These are phyloP conservation scores for Hydrolagus affinis DNA, from an alignment of 2,113 vertebrate species.

Conservation along the genomic window DNA sequence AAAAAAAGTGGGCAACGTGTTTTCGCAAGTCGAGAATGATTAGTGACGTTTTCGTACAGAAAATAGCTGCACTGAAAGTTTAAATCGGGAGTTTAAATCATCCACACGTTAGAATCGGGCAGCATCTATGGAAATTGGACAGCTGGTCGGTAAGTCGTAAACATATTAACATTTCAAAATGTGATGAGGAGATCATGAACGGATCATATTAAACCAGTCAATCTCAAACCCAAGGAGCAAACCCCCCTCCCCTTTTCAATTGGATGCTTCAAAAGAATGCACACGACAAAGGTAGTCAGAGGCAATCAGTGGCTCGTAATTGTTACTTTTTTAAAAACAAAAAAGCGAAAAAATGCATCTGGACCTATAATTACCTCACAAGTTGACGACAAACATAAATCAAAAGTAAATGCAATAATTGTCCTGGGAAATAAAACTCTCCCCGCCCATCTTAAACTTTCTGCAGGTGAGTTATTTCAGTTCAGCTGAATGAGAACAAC, in stretches of 20 bases:
- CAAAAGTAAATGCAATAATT: neutral
- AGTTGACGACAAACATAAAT: neutral
- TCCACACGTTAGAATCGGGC: neutral
- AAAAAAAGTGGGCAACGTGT: no score
- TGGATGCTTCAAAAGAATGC: conserved; percentile 6
- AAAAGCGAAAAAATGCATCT: neutral
- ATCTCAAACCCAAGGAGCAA: neutral
- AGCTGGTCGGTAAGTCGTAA: neutral
- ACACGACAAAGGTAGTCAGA: conserved; percentile 1
- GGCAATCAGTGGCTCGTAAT: neutral
- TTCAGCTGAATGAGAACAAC: neutral
- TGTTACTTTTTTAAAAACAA: neutral
- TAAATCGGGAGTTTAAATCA: neutral
- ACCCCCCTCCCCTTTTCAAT: neutral
- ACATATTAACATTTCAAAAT: neutral
- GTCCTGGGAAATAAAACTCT: no score
- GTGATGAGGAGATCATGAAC: neutral
- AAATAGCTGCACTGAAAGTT: neutral
- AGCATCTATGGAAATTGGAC: neutral
- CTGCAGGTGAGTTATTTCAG: no score
- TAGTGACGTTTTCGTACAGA: neutral
- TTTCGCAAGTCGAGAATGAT: neutral
- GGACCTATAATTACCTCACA: no score
- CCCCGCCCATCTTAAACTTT: no score
- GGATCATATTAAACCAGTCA: neutral